Evolutionary conservation across 1,140 invertebrate genomes (phyloP), one percentile per base, ranked within the genome.

Genomic region (Drosophila sechellia): DNA sequence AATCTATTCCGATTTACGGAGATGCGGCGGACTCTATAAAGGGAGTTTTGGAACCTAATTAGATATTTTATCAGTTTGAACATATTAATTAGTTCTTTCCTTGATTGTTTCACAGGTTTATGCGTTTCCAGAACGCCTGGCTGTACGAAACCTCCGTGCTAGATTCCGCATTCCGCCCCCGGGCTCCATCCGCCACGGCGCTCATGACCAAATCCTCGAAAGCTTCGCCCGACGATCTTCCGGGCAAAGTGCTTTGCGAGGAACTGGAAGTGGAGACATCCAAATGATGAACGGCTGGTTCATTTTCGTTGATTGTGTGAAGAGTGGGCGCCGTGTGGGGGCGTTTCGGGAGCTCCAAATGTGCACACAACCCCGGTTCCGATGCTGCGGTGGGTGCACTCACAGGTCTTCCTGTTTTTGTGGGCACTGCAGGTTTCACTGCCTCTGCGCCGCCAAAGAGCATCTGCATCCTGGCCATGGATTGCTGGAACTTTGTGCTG

Each of bases 401-500:
- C 15, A 69, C 22, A 6, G 83, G 84, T 10, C 83, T 3, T 10
- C 5, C 4, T 22, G 11, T 4, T 45, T 11, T 13, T 1, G 15
- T n/a, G 12, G 12, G 1, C 5, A 3, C 27, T 22, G 4, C 15
- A 40, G 20, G 15, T n/a, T 11, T 69, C 22, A 10, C 12, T 20
- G 66, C 4, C 39, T 20, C 22, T 11, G 15, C 42, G 4, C 55
- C 73, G 10, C 43, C 81, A 20, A 91, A 91, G 0, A 91, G 81
- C 48, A 79, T 34, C 45, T 91, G 65, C 89, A 91, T 91, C 55
- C 77, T 85, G 46, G 78, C 78, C 72, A 87, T 74, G 11, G 84
- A 87, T 3, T 65, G 76, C 31, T 80, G 76, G 8, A 87, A 42
- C n/a, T 56, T 46, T 4, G 39, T 31, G 10, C 48, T 60, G 17